Conservation (phyloP, 2,888 invertebrate genomes). For the Unio pictorum region DNA sequence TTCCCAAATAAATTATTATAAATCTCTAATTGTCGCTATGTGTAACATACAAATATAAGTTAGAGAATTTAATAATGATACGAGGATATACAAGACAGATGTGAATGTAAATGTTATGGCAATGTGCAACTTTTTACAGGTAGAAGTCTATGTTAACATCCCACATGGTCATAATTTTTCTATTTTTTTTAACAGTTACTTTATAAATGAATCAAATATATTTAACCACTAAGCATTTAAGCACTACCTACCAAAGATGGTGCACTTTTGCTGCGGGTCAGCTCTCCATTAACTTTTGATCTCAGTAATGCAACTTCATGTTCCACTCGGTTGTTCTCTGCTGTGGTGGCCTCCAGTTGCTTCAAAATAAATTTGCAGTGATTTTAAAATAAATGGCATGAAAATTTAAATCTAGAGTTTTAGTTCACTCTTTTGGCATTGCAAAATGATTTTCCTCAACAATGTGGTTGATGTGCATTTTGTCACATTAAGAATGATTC, state of each 20-base stretch:
- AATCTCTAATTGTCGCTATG: too few species aligned
- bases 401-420: too few species aligned
- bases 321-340: constrained; percentile 90
- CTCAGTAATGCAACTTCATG: constrained; percentile 88
- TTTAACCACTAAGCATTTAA: neutral
- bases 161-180: too few species aligned
- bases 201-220: neutral
- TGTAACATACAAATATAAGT: too few species aligned
- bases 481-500: neutral
- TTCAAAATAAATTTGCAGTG: constrained; percentile 17
- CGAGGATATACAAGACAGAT: too few species aligned
- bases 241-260: constrained; percentile 57
- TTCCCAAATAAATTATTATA: too few species aligned
- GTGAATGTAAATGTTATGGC: too few species aligned
- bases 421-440: neutral
- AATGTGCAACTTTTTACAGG: too few species aligned
- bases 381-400: too few species aligned
- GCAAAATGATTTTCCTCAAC: too few species aligned
- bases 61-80: too few species aligned
- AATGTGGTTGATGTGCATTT: neutral
- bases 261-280: constrained; percentile 61
- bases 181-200: neutral
- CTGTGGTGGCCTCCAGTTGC: constrained; percentile 87
- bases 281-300: constrained; percentile 75
- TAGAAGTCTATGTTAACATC: too few species aligned